Evolutionary conservation across 2,797 vertebrate species (phyloP).

Genomic region (Esox masquinongy): DNA sequence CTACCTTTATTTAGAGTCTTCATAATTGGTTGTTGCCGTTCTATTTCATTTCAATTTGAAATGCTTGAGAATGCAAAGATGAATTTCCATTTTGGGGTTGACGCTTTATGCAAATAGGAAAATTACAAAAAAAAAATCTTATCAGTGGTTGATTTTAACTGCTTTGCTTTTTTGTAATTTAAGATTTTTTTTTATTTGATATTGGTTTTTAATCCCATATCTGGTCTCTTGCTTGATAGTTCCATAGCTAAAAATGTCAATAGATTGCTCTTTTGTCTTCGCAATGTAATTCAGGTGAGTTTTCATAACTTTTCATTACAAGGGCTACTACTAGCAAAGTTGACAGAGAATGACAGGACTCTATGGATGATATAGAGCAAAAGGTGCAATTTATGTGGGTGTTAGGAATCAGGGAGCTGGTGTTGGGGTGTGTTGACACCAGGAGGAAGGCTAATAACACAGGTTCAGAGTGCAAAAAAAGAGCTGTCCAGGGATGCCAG

Average conservation of each 20-base stretch:
- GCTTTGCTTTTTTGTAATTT: slow-evolving; percentile 62
- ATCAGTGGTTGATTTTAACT: slow-evolving; percentile 66
- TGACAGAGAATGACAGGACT: slow-evolving; percentile 56
- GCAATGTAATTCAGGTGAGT: slow-evolving; percentile 78
- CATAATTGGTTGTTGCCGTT: slow-evolving; percentile 67
- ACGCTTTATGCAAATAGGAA: slow-evolving; percentile 77
- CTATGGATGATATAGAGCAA: slow-evolving; percentile 55
- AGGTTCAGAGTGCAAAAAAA: slow-evolving; percentile 21
- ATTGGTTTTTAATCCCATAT: slow-evolving; percentile 68
- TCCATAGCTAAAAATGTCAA: slow-evolving; percentile 57
- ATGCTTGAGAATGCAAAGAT: slow-evolving; percentile 57
- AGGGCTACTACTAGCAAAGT: slow-evolving; percentile 77
- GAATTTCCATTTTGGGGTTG: slow-evolving; percentile 63
- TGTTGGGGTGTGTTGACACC: slow-evolving; percentile 39
- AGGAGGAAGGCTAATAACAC: slow-evolving; percentile 33
- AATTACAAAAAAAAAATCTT: slow-evolving; percentile 55
- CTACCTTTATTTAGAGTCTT: slow-evolving; percentile 71
- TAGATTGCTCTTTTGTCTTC: slow-evolving; percentile 62
- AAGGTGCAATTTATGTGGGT: slow-evolving; percentile 56
- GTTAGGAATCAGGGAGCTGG: slow-evolving; percentile 37
- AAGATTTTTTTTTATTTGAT: slow-evolving; percentile 50
- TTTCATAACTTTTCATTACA: slow-evolving; percentile 79
- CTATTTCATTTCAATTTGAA: slow-evolving; percentile 46
- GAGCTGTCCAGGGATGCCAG: slow-evolving; percentile 45
- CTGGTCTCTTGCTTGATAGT: slow-evolving; percentile 65